Conservation (phyloP, 2,797 vertebrate genomes). For the Enteromius viviparus region DNA sequence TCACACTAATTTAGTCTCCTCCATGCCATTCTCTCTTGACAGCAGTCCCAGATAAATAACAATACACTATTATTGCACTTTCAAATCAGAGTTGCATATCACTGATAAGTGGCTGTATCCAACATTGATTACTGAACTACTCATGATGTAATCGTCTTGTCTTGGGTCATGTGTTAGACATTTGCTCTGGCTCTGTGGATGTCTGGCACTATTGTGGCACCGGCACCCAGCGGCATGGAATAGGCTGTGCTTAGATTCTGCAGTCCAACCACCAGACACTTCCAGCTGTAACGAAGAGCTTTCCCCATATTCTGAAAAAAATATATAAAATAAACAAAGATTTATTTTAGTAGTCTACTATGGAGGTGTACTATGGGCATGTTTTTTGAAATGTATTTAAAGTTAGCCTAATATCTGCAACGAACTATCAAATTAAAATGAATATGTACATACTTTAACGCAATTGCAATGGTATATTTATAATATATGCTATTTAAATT, state of each 20-base stretch:
- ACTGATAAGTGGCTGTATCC: not conserved
- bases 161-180: not conserved
- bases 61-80: not conserved
- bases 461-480: not conserved
- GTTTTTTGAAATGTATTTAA: not conserved
- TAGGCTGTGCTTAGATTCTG: conserved; percentile 81
- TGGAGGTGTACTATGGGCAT: not conserved
- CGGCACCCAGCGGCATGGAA: conserved; percentile 72
- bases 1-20: not conserved
- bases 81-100: not conserved
- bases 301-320: conserved; percentile 84
- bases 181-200: conserved; percentile 17
- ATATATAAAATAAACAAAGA: not conserved
- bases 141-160: not conserved
- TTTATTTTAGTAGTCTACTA: not conserved
- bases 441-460: not conserved
- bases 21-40: not conserved
- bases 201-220: conserved; percentile 72
- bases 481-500: not conserved
- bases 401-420: not conserved
- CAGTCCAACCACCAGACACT: conserved; percentile 83
- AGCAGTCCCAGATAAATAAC: not conserved
- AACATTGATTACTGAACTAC: not conserved
- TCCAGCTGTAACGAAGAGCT: conserved; percentile 83
- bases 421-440: not conserved